These are phyloP conservation scores for Hoplostethus mediterraneus DNA, from an alignment of 2,797 vertebrate genomes.

Conservation along the genomic window DNA sequence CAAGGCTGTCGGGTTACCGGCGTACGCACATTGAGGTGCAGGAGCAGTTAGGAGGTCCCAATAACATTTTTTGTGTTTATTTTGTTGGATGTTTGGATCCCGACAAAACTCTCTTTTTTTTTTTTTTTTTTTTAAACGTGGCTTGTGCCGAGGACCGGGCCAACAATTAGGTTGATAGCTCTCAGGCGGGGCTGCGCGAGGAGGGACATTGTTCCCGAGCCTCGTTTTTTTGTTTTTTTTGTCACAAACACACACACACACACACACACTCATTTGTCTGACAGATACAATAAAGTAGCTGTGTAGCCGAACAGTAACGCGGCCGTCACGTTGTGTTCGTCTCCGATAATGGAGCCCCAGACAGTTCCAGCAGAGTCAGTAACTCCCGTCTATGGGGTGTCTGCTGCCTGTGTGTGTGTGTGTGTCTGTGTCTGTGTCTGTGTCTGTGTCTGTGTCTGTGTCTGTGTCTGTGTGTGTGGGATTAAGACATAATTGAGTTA, in stretches of 20 bases:
- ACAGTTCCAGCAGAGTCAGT: constrained; percentile 41
- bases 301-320: not conserved
- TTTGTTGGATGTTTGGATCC: not conserved
- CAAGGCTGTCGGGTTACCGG: no score
- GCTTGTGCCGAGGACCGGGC: not conserved
- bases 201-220: constrained; percentile 30
- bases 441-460: no score
- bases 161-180: constrained; percentile 1
- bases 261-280: not conserved
- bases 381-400: constrained; percentile 37
- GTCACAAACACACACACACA: not conserved
- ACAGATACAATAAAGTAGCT: not conserved
- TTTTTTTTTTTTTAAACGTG: constrained; percentile 18
- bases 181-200: constrained; percentile 4
- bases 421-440: no score
- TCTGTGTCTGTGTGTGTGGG: constrained; percentile 44
- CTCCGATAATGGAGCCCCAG: constrained; percentile 34
- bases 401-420: constrained; percentile 22
- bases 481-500: constrained; percentile 77
- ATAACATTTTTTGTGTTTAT: constrained; percentile 4
- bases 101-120: not conserved
- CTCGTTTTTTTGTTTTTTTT: no score
- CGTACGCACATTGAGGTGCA: constrained; percentile 29
- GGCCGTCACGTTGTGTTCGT: constrained; percentile 26
- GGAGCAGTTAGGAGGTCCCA: not conserved